Evolutionary conservation across 2,888 invertebrate genomes (phyloP).

Genomic region (Tethea ocularis): DNA sequence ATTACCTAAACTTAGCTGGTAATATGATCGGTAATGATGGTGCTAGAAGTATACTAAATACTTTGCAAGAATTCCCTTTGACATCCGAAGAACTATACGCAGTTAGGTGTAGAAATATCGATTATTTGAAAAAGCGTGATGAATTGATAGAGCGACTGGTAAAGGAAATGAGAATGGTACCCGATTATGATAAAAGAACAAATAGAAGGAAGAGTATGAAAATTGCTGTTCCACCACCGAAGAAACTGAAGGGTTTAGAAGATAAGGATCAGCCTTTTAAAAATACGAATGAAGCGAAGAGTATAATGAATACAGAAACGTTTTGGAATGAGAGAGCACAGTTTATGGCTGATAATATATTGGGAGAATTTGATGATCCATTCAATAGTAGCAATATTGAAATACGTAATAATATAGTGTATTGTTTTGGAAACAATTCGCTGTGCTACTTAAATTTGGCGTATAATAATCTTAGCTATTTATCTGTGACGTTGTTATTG

Average conservation of each 20-base stretch:
- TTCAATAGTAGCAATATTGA: conserved; percentile 36
- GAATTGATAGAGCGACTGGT: conserved; percentile 31
- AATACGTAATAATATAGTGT: conserved; percentile 29
- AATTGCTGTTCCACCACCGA: conserved; percentile 14
- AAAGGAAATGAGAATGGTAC: conserved; percentile 32
- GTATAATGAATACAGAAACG: conserved; percentile 28
- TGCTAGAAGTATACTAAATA: conserved; percentile 37
- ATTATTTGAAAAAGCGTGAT: conserved; percentile 43
- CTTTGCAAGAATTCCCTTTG: conserved; percentile 47
- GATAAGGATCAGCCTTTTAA: conserved; percentile 33
- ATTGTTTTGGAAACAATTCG: conserved; percentile 55
- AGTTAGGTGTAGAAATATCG: conserved; percentile 34
- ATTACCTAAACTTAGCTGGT: conserved; percentile 57
- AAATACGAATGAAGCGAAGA: conserved; percentile 22
- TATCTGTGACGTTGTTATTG: conserved; percentile 46
- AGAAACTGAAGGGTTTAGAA: conserved; percentile 30
- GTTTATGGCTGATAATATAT: conserved; percentile 28
- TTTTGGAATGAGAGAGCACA: conserved; percentile 43
- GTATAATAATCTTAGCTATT: conserved; percentile 54
- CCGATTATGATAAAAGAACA: conserved; percentile 33
- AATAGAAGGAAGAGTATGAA: conserved; percentile 27
- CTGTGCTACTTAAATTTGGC: conserved; percentile 57
- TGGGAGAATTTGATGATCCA: conserved; percentile 50
- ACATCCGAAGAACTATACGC: conserved; percentile 40
- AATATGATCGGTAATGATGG: conserved; percentile 59